Percentiles rank a stretch among this genome's conserved stretches.
Evolutionary conservation across 2,113 vertebrate genomes (phyloP).

Genomic region (Alligator sinensis): DNA sequence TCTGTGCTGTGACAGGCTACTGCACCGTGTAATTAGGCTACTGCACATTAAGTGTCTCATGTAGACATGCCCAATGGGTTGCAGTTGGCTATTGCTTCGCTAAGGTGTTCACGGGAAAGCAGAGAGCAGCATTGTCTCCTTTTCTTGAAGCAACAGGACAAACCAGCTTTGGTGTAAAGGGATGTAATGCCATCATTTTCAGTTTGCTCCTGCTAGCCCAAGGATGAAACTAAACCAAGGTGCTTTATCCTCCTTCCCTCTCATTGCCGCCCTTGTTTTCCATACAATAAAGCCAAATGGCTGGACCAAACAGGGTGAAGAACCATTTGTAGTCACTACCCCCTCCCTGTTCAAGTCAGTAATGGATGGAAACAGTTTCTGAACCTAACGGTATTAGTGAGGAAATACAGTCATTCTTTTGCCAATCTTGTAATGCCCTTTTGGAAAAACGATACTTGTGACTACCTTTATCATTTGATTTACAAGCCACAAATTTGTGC

Average conservation of each 20-base stretch:
- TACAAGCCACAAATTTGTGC: conserved; percentile 70
- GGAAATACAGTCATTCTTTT: conserved; percentile 69
- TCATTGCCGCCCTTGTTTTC: conserved; percentile 14
- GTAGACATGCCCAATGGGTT: neutral
- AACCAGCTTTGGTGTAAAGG: neutral
- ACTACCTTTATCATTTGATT: conserved; percentile 69
- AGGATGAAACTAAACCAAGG: neutral
- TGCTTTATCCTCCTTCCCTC: conserved; percentile 32
- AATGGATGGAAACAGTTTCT: conserved; percentile 70
- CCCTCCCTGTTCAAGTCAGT: conserved; percentile 41
- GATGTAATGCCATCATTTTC: neutral
- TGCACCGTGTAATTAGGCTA: no score
- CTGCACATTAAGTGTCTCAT: no score
- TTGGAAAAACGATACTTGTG: conserved; percentile 68
- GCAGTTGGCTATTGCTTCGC: neutral
- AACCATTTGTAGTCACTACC: conserved; percentile 36
- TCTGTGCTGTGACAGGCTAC: no score
- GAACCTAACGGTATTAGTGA: conserved; percentile 71
- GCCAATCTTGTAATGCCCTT: conserved; percentile 62
- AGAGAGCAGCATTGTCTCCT: neutral
- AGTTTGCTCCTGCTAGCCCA: conserved; percentile 23
- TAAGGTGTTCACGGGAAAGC: neutral
- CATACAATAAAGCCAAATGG: conserved; percentile 4
- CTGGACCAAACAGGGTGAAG: neutral
- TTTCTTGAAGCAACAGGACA: neutral